These are phyloP conservation scores for Hyposmocoma kahamanoa DNA, from an alignment of 1,140 invertebrate species.

Conservation along the genomic window DNA sequence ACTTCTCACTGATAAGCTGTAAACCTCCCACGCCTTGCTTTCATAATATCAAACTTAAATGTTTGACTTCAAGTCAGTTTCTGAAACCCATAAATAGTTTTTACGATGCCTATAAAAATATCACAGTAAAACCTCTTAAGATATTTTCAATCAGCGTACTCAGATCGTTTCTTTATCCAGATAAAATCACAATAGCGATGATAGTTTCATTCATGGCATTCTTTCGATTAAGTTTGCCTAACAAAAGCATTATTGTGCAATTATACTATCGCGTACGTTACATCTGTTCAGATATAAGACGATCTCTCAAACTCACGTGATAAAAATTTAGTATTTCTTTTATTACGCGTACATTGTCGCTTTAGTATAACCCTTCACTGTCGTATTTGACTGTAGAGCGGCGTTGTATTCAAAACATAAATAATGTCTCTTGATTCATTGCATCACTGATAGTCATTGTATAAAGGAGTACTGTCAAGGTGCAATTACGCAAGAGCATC, in stretches of 20 bases:
- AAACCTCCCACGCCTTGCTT: slow-evolving; percentile 21
- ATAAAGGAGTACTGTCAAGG: slow-evolving; percentile 51
- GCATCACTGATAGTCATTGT: slow-evolving; percentile 46
- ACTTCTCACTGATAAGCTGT: slow-evolving; percentile 20
- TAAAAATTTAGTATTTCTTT: no score
- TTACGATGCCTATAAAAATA: slow-evolving; percentile 31
- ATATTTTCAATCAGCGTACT: slow-evolving; percentile 33
- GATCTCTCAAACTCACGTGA: background rate
- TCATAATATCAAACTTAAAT: slow-evolving; percentile 23
- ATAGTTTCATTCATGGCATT: slow-evolving; percentile 44
- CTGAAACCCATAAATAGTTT: slow-evolving; percentile 25
- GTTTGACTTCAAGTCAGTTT: slow-evolving; percentile 26
- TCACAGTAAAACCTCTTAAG: slow-evolving; percentile 12
- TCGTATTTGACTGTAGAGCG: no score
- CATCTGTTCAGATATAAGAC: slow-evolving; percentile 31
- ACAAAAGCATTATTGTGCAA: slow-evolving; percentile 64
- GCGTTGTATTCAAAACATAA: slow-evolving; percentile 18
- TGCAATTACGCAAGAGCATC: slow-evolving; percentile 60
- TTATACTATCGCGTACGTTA: slow-evolving; percentile 58
- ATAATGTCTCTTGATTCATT: slow-evolving; percentile 27
- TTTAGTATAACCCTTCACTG: background rate
- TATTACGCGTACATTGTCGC: background rate
- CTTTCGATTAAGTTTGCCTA: slow-evolving; percentile 31
- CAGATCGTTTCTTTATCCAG: slow-evolving; percentile 16
- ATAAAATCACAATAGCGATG: slow-evolving; percentile 40